These are phyloP conservation scores for Leptothorax acervorum DNA, from an alignment of 2,888 invertebrate genomes.

Conservation along the genomic window DNA sequence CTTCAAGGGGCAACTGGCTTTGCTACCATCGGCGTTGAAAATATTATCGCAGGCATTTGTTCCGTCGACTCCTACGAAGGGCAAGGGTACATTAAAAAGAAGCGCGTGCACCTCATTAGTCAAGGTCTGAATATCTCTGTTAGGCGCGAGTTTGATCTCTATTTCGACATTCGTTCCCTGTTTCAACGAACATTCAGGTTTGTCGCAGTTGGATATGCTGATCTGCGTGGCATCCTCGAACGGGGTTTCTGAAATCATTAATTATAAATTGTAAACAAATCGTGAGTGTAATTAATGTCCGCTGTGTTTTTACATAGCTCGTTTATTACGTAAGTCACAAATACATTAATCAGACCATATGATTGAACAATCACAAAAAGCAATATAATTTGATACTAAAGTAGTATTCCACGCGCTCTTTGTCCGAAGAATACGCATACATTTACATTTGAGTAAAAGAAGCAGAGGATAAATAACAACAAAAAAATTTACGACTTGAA, in stretches of 20 bases:
- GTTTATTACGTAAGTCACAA: not conserved
- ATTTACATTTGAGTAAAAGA: not conserved
- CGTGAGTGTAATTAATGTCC: not conserved
- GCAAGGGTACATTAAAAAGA: slow-evolving; percentile 89
- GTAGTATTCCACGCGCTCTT: not conserved
- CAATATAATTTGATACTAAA: not conserved
- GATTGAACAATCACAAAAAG: not conserved
- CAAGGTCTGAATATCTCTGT: slow-evolving; percentile 86
- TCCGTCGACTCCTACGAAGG: slow-evolving; percentile 93
- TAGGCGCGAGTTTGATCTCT: slow-evolving; percentile 88
- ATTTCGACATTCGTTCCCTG: slow-evolving; percentile 88
- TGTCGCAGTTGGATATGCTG: slow-evolving; percentile 88
- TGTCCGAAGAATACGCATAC: not conserved
- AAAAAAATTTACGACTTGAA: not conserved
- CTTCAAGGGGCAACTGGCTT: slow-evolving; percentile 90
- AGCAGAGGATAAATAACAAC: not conserved
- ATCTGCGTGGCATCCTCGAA: slow-evolving; percentile 54
- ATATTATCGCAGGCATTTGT: slow-evolving; percentile 89
- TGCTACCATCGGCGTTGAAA: slow-evolving; percentile 87
- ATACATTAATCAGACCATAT: not conserved
- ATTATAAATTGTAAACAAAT: not conserved
- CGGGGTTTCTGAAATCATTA: slow-evolving; percentile 49
- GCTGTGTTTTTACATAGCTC: not conserved
- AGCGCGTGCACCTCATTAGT: slow-evolving; percentile 89
- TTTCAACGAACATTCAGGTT: slow-evolving; percentile 89